Percentiles rank a stretch among this genome's conserved stretches.
phyloP scores from a whole-genome alignment of 23 tunicate genomes.

The Styela clava region DNA sequence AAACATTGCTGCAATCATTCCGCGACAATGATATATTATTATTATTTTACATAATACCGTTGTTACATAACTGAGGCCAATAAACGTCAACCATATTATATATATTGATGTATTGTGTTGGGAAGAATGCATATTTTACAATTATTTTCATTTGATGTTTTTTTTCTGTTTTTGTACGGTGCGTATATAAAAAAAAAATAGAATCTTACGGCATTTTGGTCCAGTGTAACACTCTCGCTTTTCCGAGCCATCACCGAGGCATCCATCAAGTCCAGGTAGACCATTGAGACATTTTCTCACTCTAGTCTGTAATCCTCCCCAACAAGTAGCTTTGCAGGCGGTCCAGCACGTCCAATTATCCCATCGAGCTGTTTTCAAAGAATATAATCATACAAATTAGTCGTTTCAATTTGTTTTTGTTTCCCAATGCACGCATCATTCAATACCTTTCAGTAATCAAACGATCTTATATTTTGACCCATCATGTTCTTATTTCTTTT shows the following conservation, averaged over 20 bases:
- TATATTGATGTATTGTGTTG: too few relatives aligned
- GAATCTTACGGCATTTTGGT: slow-evolving; percentile 20
- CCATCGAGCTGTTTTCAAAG: slow-evolving; percentile 12
- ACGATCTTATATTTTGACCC: too few relatives aligned
- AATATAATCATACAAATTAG: not conserved
- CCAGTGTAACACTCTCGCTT: slow-evolving; percentile 21
- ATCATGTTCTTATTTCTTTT: too few relatives aligned
- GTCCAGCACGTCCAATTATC: slow-evolving; percentile 26
- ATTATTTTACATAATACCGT: too few relatives aligned
- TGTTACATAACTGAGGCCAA: too few relatives aligned
- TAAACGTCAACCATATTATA: too few relatives aligned
- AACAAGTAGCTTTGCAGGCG: slow-evolving; percentile 23
- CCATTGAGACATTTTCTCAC: slow-evolving; percentile 15
- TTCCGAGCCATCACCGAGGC: slow-evolving; percentile 21
- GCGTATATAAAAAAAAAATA: not conserved
- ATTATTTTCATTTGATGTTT: not conserved
- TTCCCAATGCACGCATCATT: too few relatives aligned
- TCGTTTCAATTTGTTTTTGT: too few relatives aligned
- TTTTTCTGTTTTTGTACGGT: not conserved
- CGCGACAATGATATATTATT: not conserved
- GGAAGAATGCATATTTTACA: not conserved
- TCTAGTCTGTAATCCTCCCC: slow-evolving; percentile 31
- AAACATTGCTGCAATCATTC: not conserved
- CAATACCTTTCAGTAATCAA: too few relatives aligned
- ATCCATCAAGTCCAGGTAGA: slow-evolving; percentile 20